Conservation (phyloP, 2,797 vertebrate genomes). For the Eulemur albifrons region DNA sequence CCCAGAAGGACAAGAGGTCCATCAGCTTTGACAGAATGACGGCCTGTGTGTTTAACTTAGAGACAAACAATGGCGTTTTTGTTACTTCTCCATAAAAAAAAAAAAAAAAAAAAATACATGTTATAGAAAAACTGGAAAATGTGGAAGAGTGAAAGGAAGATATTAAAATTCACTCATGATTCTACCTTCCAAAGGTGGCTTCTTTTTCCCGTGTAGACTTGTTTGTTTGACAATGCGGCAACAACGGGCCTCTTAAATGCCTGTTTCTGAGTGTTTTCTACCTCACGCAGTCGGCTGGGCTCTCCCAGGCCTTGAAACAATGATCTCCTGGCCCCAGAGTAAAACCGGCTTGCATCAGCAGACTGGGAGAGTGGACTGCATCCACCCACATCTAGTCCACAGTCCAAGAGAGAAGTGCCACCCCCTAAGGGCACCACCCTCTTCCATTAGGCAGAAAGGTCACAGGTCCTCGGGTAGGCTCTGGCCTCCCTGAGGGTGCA, state of each 20-base stretch:
- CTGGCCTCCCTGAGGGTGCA: neutral
- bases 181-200: neutral
- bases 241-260: neutral
- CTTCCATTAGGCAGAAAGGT: neutral
- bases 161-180: neutral
- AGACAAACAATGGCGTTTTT: neutral
- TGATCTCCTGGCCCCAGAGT: neutral
- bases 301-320: neutral
- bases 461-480: neutral
- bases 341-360: neutral
- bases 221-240: neutral
- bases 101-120: neutral
- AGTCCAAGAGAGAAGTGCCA: neutral
- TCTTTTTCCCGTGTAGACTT: neutral
- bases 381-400: neutral
- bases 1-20: neutral
- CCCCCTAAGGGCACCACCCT: neutral
- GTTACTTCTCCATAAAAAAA: conserved; percentile 28
- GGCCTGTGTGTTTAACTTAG: neutral
- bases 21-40: neutral
- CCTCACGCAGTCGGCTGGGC: neutral
- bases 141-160: neutral
- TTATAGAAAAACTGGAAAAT: conserved; percentile 28
- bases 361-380: neutral
- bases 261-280: neutral